A percentile compares a stretch with the other conserved stretches of the same genome.
phyloP scores from a whole-genome alignment of 1,140 invertebrate species.

The Harlomillsia oculata region DNA sequence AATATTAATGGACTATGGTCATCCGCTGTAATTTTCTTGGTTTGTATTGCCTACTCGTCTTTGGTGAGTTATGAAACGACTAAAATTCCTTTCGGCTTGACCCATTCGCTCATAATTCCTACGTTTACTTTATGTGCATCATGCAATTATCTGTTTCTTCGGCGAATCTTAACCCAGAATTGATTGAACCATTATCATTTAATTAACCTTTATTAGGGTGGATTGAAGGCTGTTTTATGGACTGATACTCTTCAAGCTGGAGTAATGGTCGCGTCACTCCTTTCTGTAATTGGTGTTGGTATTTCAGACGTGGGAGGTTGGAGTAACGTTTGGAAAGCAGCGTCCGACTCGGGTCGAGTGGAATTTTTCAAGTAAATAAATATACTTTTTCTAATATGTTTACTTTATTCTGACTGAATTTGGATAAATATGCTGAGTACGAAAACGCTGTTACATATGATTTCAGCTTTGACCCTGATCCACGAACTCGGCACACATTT shows the following conservation, averaged over 20 bases:
- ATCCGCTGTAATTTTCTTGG: constrained; percentile 19
- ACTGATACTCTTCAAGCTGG: constrained; percentile 48
- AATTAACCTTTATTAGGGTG: constrained; percentile 39
- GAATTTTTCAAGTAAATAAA: constrained; percentile 37
- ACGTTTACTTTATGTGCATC: constrained; percentile 8
- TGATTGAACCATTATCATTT: not conserved
- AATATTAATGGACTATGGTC: too few relatives aligned
- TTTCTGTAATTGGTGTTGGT: constrained; percentile 44
- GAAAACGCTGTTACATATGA: constrained; percentile 40
- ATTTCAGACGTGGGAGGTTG: constrained; percentile 43
- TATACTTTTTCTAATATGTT: not conserved
- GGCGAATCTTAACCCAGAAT: not conserved
- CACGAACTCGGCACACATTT: constrained; percentile 45
- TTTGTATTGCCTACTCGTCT: constrained; percentile 30
- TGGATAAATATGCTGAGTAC: constrained; percentile 33
- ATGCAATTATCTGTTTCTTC: constrained; percentile 30
- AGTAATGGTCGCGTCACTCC: constrained; percentile 45
- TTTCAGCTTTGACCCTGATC: constrained; percentile 44
- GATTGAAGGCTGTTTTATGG: constrained; percentile 51
- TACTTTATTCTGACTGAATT: constrained; percentile 39
- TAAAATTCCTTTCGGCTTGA: not conserved
- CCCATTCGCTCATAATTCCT: not conserved
- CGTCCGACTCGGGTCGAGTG: constrained; percentile 20
- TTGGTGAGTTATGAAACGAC: not conserved
- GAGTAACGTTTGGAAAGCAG: constrained; percentile 40